phyloP scores from a whole-genome alignment of 2,888 invertebrate species.

The Drosophila demipolita region DNA sequence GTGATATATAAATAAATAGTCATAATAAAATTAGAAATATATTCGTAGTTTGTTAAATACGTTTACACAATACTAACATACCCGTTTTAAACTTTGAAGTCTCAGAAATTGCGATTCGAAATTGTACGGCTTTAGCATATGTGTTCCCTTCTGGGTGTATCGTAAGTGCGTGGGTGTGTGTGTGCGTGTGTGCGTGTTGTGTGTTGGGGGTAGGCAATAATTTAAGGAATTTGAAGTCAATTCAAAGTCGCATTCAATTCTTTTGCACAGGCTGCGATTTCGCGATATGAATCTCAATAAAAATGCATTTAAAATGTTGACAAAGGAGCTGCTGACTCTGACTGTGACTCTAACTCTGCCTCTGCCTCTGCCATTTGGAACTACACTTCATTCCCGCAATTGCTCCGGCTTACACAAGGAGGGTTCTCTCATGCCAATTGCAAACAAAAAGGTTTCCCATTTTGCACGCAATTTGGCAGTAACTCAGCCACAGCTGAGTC shows the following conservation, averaged over 20 bases:
- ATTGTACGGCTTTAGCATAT: conserved; percentile 36
- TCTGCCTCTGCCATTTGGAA: not conserved
- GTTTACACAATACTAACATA: not conserved
- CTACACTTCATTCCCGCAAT: conserved; percentile 51
- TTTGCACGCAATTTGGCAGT: conserved; percentile 72
- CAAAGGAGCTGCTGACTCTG: conserved; percentile 67
- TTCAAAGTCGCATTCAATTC: conserved; percentile 76
- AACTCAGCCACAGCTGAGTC: conserved; percentile 72
- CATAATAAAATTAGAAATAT: too few species aligned
- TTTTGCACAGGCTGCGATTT: conserved; percentile 50
- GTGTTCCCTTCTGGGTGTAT: conserved; percentile 30
- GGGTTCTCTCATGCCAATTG: conserved; percentile 31
- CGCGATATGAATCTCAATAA: conserved; percentile 83
- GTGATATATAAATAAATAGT: not conserved
- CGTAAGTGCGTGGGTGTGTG: not conserved
- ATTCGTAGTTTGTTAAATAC: too few species aligned
- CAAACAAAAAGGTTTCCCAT: conserved; percentile 36
- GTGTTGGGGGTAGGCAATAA: conserved; percentile 71
- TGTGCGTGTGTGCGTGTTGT: not conserved
- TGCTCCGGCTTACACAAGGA: conserved; percentile 24
- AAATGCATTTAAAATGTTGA: conserved; percentile 84
- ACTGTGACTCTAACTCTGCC: not conserved
- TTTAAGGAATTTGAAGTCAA: conserved; percentile 83
- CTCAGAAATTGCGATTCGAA: conserved; percentile 22
- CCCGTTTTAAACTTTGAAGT: conserved; percentile 6